Base-by-base conservation (phyloP, 2,113 vertebrate genomes). In the Cyprinodon tularosa region DNA sequence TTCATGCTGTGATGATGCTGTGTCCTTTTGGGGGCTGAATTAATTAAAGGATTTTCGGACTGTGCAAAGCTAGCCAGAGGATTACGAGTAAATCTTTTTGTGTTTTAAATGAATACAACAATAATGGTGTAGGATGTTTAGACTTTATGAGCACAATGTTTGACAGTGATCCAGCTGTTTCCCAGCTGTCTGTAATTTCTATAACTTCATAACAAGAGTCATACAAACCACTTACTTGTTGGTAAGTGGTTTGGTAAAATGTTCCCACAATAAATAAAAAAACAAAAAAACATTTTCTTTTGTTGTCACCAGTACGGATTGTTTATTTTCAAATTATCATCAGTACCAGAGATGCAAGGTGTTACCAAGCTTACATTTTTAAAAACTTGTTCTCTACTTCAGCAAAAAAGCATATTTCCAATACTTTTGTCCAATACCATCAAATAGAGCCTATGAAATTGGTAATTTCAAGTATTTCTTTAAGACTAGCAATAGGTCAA, bases 21-120 rank as follows among this genome's bases (percentile, higher is more conserved):
- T 84, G 73, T 68, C 78, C 82, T 88, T 86, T 87, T 66, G 71
- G 29, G 47, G 68, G 42, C 37, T 74, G 75, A 75, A 89, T 87
- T 78, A 71, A 89, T 90, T 87, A 84, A 80, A 78, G 71, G 76
- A 72, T 60, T 67, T 76, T 81, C 81, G 87, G 71, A 88, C 72
- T 76, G 77, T 82, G 78, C 84, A 83, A 82, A 73, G 62, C 62
- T 42, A 0, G n/a, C 40, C 48, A 57, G 40, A 68, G 47, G 77
- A 88, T 88, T 82, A 81, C 50, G 71, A 85, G 42, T 38, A 67
- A 81, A 72, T 71, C 75, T 39, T 48, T 29, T 17, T 69, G 69
- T 82, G 57, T 36, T 76, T 72, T 76, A 70, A 77, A 82, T 63
- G 53, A 66, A 38, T 0, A 60, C 47, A 83, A 73, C 62, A 80